Base-by-base conservation (phyloP, 2,888 invertebrate genomes). In the Nineta flava region DNA sequence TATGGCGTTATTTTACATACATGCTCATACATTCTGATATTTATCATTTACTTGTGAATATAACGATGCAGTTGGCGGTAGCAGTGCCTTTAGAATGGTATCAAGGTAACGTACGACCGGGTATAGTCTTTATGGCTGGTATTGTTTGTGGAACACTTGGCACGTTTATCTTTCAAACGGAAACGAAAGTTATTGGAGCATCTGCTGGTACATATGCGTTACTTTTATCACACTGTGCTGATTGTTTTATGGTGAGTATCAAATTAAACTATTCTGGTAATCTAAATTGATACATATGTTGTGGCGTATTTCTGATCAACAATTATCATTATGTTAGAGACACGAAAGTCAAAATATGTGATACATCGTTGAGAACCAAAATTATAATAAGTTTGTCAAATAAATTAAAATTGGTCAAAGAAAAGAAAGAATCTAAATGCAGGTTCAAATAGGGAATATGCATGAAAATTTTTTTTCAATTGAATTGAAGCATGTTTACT, bases 141-240 rank as follows among this genome's bases (percentile, higher is more conserved):
- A 84, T 87, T 54, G 68, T 81, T 43, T 81, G 80, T 47, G 86
- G 85, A 55, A 80, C 87, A 32, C 68, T 88, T 53, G 84, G 83
- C 43, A 83, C 84, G 1, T 80, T 81, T 21, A 77, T 81, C 50
- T 72, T 86, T 60, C 83, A 86, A 64, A 70, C 71, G 52, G 70
- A 71, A 52, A 79, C 85, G 52, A 77, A 79, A 59, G 76, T 94
- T 57, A 82, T 90, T 46, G 94, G 94, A 16, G 87, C 92, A 35
- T 91, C 91, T 0, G 92, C 88, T 1, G 93, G 92, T 7, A 88
- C 92, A 50, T 94, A 92, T 65, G 86, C 90, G 19, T 69, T 94
- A 55, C 75, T 93, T 53, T 83, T 87, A 47, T 87, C 92, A 53
- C 88, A 93, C 65, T 70, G 92, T 50, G 81, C 92, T 47, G 87